Base-by-base conservation (phyloP, 2,797 vertebrate species). In the Sebastes oblongus region DNA sequence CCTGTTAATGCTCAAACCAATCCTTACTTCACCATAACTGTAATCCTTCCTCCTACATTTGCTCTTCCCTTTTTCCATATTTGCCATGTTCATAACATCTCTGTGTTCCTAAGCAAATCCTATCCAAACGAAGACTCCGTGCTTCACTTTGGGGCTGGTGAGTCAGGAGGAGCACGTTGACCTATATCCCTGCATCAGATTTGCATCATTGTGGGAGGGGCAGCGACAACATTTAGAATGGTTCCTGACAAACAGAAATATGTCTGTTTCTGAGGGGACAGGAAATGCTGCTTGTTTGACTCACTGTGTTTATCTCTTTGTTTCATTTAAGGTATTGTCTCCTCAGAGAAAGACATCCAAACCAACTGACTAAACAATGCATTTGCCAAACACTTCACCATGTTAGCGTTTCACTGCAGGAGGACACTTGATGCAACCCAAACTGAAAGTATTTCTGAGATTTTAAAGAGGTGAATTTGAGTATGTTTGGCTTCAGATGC, bases 401-500 rank as follows among this genome's bases (percentile, higher is more conserved):
- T 59, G 59, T 78, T 66, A 58, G 30, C 50, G 34, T 82, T 85
- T 81, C 60, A 69, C 77, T 78, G 58, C 77, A 74, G 68, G 71
- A 86, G 75, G 70, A 86, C 58, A 60, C 39, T 81, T 86, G 80
- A 84, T 76, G 77, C 72, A 86, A 77, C 67, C 46, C 29, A 68
- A 82, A 77, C 72, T 65, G 76, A 88, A 89, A 88, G 83, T 77
- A 62, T 76, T 86, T 88, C 80, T 66, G 66, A 82, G 75, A 82
- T 78, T 81, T 89, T 73, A 80, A 86, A 86, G 70, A 80, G 77
- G 78, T 87, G 71, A 78, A 88, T 87, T 91, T 84, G 77, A 89
- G 82, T 85, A 76, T 86, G 86, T 93, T 91, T 93, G 83, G 88
- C 85, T 88, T 86, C 82, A 83, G 56, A 90, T 76, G 77, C 61